Evolutionary conservation across 2,888 invertebrate genomes (phyloP), one percentile per base, ranked within the genome.

Genomic region (Eupithecia subfuscata): DNA sequence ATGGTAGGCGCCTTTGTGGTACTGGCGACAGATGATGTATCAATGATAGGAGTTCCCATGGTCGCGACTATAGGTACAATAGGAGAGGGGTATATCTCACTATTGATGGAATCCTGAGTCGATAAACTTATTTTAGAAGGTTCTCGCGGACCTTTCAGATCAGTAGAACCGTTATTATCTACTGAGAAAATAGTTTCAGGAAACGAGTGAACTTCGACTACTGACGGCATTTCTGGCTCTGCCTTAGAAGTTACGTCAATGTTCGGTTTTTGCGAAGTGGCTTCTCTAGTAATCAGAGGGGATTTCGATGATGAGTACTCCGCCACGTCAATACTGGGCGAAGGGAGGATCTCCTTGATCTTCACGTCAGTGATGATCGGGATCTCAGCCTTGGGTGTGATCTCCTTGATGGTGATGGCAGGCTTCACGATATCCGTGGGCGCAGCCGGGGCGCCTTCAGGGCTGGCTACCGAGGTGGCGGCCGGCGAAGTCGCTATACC

Each of bases 351-450:
- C 83, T 95, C 93, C 82, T 94, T 94, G 60, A 94, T 93, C 82
- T 93, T 94, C 22, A 95, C 92, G 60, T 93, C 92, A 25, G 92
- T 92, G 73, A 92, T 91, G 70, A 91, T 86, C 1, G 95, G 93
- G 45, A 94, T 93, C 84, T 93, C 93, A 1, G 95, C 93, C 5
- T 93, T 95, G 0, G 96, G 96, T 7, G 96, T 96, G 8, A 96
- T 96, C 88, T 96, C 96, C 81, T 96, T 96, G 45, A 96, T 96
- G 0, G 96, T 96, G 43, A 95, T 92, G 92, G 90, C 78, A 88
- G 75, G 92, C 79, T 90, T 91, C 73, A 89, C 89, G 0, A 86
- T 83, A 16, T 84, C 82, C 71, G 89, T 88, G 0, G 86, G 84
- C 18, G 84, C 82, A 0, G 84, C 70, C 1, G 88, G 87, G 11